phyloP scores from a whole-genome alignment of 2,797 vertebrate species.

The Acridotheres tristis region DNA sequence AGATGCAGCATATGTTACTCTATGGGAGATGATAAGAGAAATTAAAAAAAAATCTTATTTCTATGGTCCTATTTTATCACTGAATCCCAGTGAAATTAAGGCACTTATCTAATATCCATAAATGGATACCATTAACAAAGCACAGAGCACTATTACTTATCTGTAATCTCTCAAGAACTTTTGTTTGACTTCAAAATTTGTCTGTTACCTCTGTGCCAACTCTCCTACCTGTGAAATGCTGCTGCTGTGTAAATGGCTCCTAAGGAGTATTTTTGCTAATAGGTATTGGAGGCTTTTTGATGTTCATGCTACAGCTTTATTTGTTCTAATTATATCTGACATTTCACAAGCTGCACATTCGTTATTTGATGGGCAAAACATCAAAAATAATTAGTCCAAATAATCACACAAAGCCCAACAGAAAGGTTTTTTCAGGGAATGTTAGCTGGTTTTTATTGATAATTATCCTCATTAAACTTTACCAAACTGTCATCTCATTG shows the following conservation, averaged over 20 bases:
- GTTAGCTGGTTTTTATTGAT: conserved; percentile 29
- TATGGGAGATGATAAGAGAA: background rate
- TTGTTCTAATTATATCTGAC: conserved; percentile 51
- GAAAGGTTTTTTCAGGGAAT: conserved; percentile 39
- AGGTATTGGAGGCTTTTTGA: background rate
- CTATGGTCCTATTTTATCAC: background rate
- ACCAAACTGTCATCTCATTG: conserved; percentile 39
- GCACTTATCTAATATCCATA: background rate
- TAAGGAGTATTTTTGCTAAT: background rate
- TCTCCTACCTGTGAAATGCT: background rate
- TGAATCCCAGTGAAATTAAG: background rate
- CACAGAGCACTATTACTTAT: background rate
- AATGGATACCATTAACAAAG: background rate
- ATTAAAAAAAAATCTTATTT: background rate
- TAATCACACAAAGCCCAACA: background rate
- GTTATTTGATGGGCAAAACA: conserved; percentile 55
- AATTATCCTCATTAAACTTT: conserved; percentile 54
- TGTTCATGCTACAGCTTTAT: conserved; percentile 28
- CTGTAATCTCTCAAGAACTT: background rate
- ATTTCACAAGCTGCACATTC: conserved; percentile 38
- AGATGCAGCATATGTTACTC: background rate
- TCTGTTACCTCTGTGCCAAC: background rate
- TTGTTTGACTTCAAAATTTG: background rate
- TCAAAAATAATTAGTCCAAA: conserved; percentile 49
- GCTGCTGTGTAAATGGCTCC: background rate